Evolutionary conservation across 2,797 vertebrate species (phyloP).

Genomic region (Pristis pectinata): DNA sequence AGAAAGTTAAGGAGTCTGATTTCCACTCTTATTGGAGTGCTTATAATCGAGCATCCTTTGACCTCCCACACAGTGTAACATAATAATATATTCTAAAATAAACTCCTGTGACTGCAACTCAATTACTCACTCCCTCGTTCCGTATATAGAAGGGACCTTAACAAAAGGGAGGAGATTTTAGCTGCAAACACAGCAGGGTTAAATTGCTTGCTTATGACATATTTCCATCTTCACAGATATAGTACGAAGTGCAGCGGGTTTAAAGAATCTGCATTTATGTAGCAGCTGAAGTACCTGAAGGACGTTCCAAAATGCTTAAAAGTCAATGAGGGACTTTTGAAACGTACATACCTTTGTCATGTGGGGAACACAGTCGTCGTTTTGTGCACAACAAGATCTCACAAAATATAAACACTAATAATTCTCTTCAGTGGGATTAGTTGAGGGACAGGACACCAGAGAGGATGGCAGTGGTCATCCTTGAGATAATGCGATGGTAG

Average conservation of each 20-base stretch:
- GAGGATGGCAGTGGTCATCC: neutral
- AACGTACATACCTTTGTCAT: neutral
- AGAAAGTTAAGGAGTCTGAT: neutral
- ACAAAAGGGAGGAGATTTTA: conserved; percentile 11
- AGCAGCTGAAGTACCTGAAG: neutral
- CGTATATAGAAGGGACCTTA: neutral
- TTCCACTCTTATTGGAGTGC: neutral
- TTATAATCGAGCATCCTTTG: neutral
- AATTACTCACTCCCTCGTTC: neutral
- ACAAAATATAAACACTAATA: neutral
- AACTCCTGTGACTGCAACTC: neutral
- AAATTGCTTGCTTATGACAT: neutral
- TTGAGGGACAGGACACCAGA: neutral
- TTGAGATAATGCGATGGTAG: neutral
- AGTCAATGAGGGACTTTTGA: neutral
- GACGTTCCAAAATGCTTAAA: neutral
- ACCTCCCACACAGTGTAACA: neutral
- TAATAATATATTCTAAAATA: neutral
- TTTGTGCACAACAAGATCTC: neutral
- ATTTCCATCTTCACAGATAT: neutral
- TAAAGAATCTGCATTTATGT: neutral
- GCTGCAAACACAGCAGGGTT: neutral
- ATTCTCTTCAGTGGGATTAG: neutral
- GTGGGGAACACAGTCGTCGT: neutral
- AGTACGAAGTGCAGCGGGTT: neutral